A percentile compares a stretch with the other conserved stretches of the same genome.
Conservation (phyloP, 1,140 invertebrate genomes). For the Drosophila quadrilineata region DNA sequence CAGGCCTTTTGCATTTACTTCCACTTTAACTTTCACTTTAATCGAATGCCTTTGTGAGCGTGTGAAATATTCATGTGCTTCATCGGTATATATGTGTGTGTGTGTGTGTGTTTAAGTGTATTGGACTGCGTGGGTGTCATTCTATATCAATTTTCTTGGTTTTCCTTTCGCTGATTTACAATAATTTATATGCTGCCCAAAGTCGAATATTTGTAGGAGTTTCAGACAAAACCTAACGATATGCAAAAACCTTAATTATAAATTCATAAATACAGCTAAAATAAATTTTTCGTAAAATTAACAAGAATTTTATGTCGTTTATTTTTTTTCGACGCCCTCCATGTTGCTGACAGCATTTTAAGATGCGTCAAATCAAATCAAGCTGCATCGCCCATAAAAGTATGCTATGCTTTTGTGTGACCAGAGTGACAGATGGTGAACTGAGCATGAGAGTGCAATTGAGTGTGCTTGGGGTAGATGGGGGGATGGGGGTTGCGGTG, state of each 20-base stretch:
- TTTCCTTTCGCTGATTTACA: neutral
- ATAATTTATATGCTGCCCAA: too few species aligned
- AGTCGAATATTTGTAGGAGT: neutral
- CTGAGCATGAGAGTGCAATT: neutral
- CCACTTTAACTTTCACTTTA: conserved; percentile 52
- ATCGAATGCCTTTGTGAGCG: conserved; percentile 27
- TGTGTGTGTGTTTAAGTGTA: neutral
- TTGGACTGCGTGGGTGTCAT: neutral
- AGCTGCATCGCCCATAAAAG: neutral
- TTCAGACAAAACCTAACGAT: too few species aligned
- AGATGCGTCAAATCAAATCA: too few species aligned
- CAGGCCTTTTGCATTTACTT: conserved; percentile 62
- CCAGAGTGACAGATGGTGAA: conserved; percentile 2
- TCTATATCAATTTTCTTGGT: neutral
- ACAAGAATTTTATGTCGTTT: too few species aligned
- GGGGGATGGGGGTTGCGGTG: neutral
- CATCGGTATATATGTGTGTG: neutral
- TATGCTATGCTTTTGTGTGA: conserved; percentile 14
- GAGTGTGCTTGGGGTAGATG: too few species aligned
- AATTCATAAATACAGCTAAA: too few species aligned
- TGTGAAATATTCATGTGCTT: conserved; percentile 67
- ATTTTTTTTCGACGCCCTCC: neutral
- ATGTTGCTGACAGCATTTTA: too few species aligned
- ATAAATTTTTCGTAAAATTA: too few species aligned
- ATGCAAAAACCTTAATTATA: too few species aligned